A percentile compares a stretch with the other conserved stretches of the same genome.
phyloP scores from a whole-genome alignment of 2,113 vertebrate species.

The Rhinogobius similis region DNA sequence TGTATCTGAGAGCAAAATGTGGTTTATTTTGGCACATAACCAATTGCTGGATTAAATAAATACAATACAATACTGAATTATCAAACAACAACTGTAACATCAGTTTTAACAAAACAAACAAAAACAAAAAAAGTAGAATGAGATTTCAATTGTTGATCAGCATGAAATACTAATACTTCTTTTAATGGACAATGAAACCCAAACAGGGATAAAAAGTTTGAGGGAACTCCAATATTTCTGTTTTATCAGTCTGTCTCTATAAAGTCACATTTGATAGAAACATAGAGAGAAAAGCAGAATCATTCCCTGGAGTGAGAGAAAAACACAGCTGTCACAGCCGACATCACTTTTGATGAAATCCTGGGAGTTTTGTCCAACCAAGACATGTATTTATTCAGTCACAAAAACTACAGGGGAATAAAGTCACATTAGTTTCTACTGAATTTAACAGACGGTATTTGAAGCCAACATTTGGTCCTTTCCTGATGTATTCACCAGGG shows the following conservation, averaged over 20 bases:
- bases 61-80: too few species aligned
- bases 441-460: not conserved
- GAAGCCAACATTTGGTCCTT: not conserved
- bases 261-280: conserved; percentile 11
- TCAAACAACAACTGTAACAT: not conserved
- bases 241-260: not conserved
- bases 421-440: not conserved
- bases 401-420: not conserved
- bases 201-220: too few species aligned
- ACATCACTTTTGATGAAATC: not conserved
- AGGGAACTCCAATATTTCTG: not conserved
- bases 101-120: not conserved
- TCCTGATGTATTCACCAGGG: not conserved
- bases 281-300: conserved; percentile 13
- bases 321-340: not conserved
- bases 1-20: too few species aligned
- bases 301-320: conserved; percentile 25
- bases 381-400: not conserved
- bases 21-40: too few species aligned
- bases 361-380: not conserved
- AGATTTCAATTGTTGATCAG: not conserved
- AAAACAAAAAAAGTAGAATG: too few species aligned
- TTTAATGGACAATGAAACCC: too few species aligned
- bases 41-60: too few species aligned
- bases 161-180: not conserved